phyloP scores from a whole-genome alignment of 2,113 vertebrate genomes.

The Platanista minor region DNA sequence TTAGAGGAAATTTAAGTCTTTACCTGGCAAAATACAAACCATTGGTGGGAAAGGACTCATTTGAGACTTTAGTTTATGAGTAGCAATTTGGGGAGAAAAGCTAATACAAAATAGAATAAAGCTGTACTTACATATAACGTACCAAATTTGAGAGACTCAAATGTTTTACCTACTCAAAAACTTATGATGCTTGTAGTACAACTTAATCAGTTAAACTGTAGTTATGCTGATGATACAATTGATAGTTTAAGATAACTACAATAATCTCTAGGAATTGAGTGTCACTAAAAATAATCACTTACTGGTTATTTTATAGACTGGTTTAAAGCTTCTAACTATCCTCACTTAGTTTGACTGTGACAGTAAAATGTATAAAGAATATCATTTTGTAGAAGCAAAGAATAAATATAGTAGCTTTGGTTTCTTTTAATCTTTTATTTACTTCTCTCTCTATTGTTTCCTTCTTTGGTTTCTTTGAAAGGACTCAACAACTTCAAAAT shows the following conservation, averaged over 20 bases:
- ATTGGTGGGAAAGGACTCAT: neutral
- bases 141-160: neutral
- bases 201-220: slow-evolving; percentile 34
- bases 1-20: slow-evolving; percentile 10
- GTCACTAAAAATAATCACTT: slow-evolving; percentile 62
- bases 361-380: neutral
- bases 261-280: slow-evolving; percentile 66
- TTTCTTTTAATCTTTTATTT: slow-evolving; percentile 28
- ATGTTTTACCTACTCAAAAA: slow-evolving; percentile 33
- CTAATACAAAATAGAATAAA: neutral
- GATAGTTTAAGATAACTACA: slow-evolving; percentile 50
- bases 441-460: neutral
- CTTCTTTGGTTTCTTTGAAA: slow-evolving; percentile 17
- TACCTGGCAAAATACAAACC: neutral
- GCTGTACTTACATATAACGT: neutral
- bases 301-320: slow-evolving; percentile 58
- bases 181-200: slow-evolving; percentile 30
- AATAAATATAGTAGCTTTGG: neutral
- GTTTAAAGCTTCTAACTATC: slow-evolving; percentile 30
- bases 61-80: neutral
- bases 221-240: slow-evolving; percentile 37
- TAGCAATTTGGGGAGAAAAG: neutral
- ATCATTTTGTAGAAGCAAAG: neutral
- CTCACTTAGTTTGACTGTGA: slow-evolving; percentile 38
- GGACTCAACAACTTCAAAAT: neutral